Base-by-base conservation (phyloP, 2,113 vertebrate genomes). In the Naja naja region DNA sequence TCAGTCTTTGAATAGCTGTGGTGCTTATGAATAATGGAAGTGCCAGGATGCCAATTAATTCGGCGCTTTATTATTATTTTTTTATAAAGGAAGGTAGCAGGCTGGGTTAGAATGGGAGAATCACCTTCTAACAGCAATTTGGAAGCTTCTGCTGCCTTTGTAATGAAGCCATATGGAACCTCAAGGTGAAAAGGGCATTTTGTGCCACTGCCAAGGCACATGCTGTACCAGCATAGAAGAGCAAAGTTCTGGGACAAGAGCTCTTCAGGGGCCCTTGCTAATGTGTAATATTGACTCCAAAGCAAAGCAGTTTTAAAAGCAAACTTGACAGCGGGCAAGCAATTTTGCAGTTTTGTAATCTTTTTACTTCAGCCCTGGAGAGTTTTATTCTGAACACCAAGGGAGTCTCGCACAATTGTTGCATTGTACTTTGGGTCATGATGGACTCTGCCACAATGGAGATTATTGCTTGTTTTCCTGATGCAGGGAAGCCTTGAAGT, bases 201-300 rank as follows among this genome's bases (percentile, higher is more conserved):
- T 88, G 74, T 94, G 55, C 89, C 93, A 16, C 34, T 91, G 89
- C 92, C 95, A 95, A 89, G 96, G 89, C 94, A 95, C 92, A 93
- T 39, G 0, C 74, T 92, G 88, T 95, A 54, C 95, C 81, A 86
- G 93, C 91, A 56, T 60, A 90, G 90, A 87, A 89, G 85, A 90
- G 39, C 89, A 93, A 90, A 90, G 5, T 18, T 88, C 88, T 93
- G 56, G 20, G 25, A 20, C 39, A 93, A 23, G 89, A 74, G 86
- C 34, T 45, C 0, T 93, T 96, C 85, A 86, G 54, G 54, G 43
- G 14, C 74, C 47, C 92, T 60, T 53, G 55, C 27, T 87, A 86
- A 87, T 69, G 47, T 87, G 74, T 87, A 93, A 3, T 45, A 58
- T 64, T 74, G 0, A 90, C 64, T 87, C 52, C 86, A 43, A 89